Conservation (phyloP, 2,113 vertebrate species). For the Climacteris rufus region DNA sequence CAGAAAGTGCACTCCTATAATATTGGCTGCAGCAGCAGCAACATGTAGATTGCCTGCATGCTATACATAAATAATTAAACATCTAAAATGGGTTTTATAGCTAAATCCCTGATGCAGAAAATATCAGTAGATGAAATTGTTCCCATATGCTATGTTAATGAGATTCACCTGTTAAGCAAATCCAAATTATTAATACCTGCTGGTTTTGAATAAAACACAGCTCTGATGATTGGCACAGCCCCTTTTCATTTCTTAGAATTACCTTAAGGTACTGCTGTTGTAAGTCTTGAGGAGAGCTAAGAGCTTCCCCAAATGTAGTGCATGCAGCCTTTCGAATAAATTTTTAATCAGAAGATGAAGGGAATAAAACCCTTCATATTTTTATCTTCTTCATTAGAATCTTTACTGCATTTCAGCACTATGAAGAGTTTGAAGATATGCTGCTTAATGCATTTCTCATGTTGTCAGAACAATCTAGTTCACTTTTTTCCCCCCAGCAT, state of each 20-base stretch:
- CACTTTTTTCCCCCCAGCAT: neutral
- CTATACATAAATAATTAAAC: neutral
- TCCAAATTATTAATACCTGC: neutral
- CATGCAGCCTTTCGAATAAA: neutral
- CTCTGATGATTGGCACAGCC: neutral
- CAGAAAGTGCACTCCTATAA: neutral
- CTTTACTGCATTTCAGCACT: neutral
- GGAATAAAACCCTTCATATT: neutral
- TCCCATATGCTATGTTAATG: neutral
- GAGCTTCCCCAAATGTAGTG: neutral
- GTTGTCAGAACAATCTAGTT: neutral
- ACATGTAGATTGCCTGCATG: fast-evolving
- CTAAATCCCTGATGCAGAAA: neutral
- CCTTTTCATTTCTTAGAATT: neutral
- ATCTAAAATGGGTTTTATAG: neutral
- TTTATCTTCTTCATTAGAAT: neutral
- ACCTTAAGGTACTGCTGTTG: neutral
- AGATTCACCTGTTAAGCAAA: slow-evolving; percentile 2
- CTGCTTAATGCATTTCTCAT: neutral
- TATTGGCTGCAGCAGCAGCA: neutral
- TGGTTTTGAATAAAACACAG: neutral
- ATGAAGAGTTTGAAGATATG: neutral
- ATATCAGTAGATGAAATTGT: neutral
- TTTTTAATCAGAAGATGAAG: neutral
- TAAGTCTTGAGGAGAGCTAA: neutral